Conservation (phyloP, 2,888 invertebrate genomes). For the Agrilus biguttatus region DNA sequence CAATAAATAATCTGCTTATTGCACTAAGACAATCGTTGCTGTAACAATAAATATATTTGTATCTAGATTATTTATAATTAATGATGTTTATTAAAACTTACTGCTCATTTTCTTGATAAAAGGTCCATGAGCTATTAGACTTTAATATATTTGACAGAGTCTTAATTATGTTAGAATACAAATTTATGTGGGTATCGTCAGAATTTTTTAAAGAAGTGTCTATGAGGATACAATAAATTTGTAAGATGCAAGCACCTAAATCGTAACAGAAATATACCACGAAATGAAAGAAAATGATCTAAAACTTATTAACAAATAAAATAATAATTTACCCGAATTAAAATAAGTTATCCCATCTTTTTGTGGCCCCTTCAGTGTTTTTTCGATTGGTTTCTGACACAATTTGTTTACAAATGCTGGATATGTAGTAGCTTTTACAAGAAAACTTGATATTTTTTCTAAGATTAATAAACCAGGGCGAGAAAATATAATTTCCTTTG, state of each 20-base stretch:
- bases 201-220: conserved; percentile 10
- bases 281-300: too few species aligned
- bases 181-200: conserved; percentile 10
- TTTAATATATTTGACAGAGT: conserved; percentile 18
- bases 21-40: conserved; percentile 20
- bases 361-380: conserved; percentile 7
- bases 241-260: conserved; percentile 20
- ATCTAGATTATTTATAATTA: background rate
- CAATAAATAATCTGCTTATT: conserved; percentile 7
- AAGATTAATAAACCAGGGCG: conserved; percentile 6
- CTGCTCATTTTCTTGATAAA: conserved; percentile 10
- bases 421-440: conserved; percentile 9
- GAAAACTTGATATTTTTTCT: conserved; percentile 7
- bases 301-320: background rate
- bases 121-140: conserved; percentile 12
- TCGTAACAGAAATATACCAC: conserved; percentile 4
- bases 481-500: conserved; percentile 8
- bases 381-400: conserved; percentile 10
- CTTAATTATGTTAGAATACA: conserved; percentile 14
- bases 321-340: conserved; percentile 14
- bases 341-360: conserved; percentile 14
- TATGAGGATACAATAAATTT: conserved; percentile 16
- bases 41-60: conserved; percentile 8
- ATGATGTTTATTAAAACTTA: conserved; percentile 4
- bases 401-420: conserved; percentile 14